Evolutionary conservation across 2,888 invertebrate genomes (phyloP).

Genomic region (Melinaea menophilus): DNA sequence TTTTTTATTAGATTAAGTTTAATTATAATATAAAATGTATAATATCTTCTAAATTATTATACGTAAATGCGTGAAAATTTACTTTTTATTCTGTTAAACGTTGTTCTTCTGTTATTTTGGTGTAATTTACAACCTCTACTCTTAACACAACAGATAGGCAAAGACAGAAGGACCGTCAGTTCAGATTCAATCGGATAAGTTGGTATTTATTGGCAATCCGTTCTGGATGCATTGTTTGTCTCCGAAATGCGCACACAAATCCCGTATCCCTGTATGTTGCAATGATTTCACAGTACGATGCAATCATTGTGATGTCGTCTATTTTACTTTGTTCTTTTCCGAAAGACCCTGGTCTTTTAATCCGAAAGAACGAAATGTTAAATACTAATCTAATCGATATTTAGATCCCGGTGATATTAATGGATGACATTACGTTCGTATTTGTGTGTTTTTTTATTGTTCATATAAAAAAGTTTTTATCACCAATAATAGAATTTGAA

Average conservation of each 20-base stretch:
- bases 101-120: too few species aligned
- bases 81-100: too few species aligned
- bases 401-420: not conserved
- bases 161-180: conserved; percentile 9
- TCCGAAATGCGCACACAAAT: conserved; percentile 23
- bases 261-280: conserved; percentile 21
- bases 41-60: too few species aligned
- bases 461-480: conserved; percentile 19
- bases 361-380: too few species aligned
- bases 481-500: conserved; percentile 27
- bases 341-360: not conserved
- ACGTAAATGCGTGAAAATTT: too few species aligned
- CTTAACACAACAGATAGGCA: not conserved
- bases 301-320: not conserved
- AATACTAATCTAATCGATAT: too few species aligned
- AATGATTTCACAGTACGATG: not conserved
- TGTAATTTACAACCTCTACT: too few species aligned
- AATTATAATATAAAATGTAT: too few species aligned
- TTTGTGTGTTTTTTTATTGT: conserved; percentile 4
- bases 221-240: conserved; percentile 24
- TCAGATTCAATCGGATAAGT: conserved; percentile 20
- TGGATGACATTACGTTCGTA: not conserved
- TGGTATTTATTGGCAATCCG: conserved; percentile 24
- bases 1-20: too few species aligned
- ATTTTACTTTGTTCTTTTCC: not conserved